Percentiles rank a stretch among this genome's conserved stretches.
Evolutionary conservation across 2,888 invertebrate species (phyloP).

Genomic region (Noctua fimbriata): DNA sequence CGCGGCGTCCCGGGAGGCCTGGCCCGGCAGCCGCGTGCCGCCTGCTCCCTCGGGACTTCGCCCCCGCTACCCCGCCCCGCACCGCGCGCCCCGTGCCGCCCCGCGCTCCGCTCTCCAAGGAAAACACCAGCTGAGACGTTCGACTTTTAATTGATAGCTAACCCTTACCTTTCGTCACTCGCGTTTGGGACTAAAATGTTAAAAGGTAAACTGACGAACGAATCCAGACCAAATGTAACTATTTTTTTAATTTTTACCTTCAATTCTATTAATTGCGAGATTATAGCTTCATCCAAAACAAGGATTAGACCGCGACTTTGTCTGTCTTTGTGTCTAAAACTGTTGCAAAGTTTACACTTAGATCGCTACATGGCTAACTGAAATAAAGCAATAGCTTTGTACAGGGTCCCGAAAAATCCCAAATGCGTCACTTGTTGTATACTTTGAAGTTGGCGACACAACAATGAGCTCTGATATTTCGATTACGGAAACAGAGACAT

Average conservation of each 20-base stretch:
- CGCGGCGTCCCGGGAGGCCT: constrained; percentile 84
- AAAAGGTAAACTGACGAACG: constrained; percentile 16
- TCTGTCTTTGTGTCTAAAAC: neutral
- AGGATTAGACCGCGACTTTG: neutral
- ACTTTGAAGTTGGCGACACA: neutral
- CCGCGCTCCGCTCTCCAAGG: constrained; percentile 78
- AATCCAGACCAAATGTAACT: neutral
- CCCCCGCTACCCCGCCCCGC: constrained; percentile 70
- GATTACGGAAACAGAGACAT: constrained; percentile 52
- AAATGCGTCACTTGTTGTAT: neutral
- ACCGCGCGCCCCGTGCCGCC: constrained; percentile 50
- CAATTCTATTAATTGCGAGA: neutral
- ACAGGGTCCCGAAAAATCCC: neutral
- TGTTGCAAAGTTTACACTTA: neutral
- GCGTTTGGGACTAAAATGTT: constrained; percentile 25
- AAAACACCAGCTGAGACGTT: constrained; percentile 86
- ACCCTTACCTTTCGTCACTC: constrained; percentile 57
- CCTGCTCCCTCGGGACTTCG: constrained; percentile 85
- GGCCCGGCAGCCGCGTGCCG: constrained; percentile 86
- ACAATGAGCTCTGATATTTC: constrained; percentile 37
- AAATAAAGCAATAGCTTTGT: neutral
- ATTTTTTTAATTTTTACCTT: neutral
- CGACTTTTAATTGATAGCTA: constrained; percentile 86
- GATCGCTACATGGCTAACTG: neutral
- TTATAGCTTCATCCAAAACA: neutral